These are phyloP conservation scores for Macaria liturata DNA, from an alignment of 2,888 invertebrate species.

Conservation along the genomic window DNA sequence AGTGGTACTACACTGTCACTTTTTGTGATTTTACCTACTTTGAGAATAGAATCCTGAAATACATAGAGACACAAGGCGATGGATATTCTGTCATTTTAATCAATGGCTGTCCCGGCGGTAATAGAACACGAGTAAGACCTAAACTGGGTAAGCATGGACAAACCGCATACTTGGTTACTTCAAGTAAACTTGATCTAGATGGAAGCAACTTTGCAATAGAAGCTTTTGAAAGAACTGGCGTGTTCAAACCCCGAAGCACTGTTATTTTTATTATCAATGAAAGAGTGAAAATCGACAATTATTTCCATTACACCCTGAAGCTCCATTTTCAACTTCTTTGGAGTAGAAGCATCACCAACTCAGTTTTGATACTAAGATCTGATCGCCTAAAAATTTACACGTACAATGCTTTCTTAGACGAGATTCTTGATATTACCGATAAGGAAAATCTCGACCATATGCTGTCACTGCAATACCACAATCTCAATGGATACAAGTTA, in stretches of 20 bases:
- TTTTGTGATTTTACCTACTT: conserved; percentile 77
- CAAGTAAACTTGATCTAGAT: conserved; percentile 57
- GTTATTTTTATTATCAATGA: conserved; percentile 69
- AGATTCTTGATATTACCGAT: conserved; percentile 64
- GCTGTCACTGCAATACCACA: conserved; percentile 55
- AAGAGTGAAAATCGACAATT: conserved; percentile 55
- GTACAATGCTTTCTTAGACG: conserved; percentile 76
- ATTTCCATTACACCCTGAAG: conserved; percentile 65
- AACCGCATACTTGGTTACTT: conserved; percentile 70
- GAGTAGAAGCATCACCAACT: conserved; percentile 79
- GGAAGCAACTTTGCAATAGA: conserved; percentile 60
- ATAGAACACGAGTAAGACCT: conserved; percentile 60
- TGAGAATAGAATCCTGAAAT: conserved; percentile 71
- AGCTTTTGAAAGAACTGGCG: conserved; percentile 63
- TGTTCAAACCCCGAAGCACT: conserved; percentile 69
- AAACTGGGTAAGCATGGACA: conserved; percentile 67
- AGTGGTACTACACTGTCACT: conserved; percentile 74
- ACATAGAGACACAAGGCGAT: conserved; percentile 63
- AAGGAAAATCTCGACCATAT: conserved; percentile 58
- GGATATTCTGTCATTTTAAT: conserved; percentile 71
- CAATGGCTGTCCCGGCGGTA: conserved; percentile 62
- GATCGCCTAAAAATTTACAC: conserved; percentile 69
- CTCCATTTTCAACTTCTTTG: conserved; percentile 77
- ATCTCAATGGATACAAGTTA: conserved; percentile 60
- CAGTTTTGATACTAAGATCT: conserved; percentile 62